phyloP scores from a whole-genome alignment of 2,113 vertebrate genomes.

The Notechis scutatus region DNA sequence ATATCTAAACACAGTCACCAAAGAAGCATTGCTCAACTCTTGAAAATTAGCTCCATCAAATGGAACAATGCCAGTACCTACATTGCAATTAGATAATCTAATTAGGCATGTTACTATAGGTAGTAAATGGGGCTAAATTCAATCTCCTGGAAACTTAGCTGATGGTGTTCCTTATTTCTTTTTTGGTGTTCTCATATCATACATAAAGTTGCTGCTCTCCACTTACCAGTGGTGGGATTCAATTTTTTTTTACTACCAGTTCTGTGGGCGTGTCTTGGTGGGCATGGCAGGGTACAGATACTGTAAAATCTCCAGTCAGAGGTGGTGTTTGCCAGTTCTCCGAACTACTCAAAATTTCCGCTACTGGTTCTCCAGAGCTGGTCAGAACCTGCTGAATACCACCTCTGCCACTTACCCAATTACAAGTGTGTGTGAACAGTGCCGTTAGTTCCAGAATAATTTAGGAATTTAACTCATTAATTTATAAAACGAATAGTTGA shows the following conservation, averaged over 20 bases:
- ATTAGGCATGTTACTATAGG: background rate
- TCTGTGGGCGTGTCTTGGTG: too few species aligned
- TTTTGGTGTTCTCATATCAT: background rate
- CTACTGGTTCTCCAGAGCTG: too few species aligned
- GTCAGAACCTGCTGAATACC: too few species aligned
- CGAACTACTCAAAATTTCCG: too few species aligned
- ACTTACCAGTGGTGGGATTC: too few species aligned
- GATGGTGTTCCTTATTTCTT: slow-evolving; percentile 60
- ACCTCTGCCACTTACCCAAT: background rate
- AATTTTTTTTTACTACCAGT: too few species aligned
- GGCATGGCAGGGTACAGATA: too few species aligned
- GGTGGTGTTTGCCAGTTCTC: too few species aligned
- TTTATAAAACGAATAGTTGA: slow-evolving; percentile 52
- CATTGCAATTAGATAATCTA: background rate
- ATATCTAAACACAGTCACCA: background rate
- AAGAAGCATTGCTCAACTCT: background rate
- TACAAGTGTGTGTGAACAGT: background rate
- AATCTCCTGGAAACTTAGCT: slow-evolving; percentile 67
- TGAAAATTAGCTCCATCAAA: background rate
- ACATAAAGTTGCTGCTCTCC: background rate
- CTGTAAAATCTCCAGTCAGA: too few species aligned
- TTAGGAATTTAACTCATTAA: slow-evolving; percentile 59
- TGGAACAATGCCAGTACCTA: background rate
- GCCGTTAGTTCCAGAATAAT: slow-evolving; percentile 39
- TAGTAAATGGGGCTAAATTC: background rate